A percentile compares a stretch with the other conserved stretches of the same genome.
phyloP scores from a whole-genome alignment of 2,888 invertebrate genomes.

The Formica aserva region DNA sequence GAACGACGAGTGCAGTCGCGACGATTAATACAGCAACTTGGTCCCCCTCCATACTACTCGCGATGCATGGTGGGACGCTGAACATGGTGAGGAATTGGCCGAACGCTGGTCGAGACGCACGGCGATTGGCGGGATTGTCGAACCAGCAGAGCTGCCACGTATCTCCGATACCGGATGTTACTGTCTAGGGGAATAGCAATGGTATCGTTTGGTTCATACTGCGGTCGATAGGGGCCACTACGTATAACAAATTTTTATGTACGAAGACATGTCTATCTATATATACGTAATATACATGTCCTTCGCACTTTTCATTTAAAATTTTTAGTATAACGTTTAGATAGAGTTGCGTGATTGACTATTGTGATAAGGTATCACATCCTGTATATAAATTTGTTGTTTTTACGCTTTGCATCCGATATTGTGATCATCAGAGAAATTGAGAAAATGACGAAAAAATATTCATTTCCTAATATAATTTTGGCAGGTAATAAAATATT shows the following conservation, averaged over 20 bases:
- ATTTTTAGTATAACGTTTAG: neutral
- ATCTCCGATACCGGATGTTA: neutral
- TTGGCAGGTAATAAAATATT: neutral
- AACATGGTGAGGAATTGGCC: neutral
- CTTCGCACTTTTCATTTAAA: neutral
- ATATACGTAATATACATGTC: neutral
- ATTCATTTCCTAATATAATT: neutral
- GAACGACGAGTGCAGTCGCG: constrained; percentile 39
- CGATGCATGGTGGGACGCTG: constrained; percentile 26
- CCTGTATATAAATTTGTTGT: neutral
- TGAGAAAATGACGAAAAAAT: neutral
- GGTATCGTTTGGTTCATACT: neutral
- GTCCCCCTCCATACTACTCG: neutral
- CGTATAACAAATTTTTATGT: neutral
- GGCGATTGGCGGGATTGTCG: neutral
- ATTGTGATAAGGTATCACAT: neutral
- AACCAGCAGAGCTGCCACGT: neutral
- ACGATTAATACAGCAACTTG: neutral
- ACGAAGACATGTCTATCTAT: neutral
- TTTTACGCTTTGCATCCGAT: neutral
- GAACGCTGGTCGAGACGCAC: neutral
- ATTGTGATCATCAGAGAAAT: neutral
- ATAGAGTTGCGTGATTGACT: neutral
- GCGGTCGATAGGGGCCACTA: neutral
- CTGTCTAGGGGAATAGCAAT: neutral